Evolutionary conservation across 2,888 invertebrate species (phyloP).

Genomic region (Gortyna flavago): DNA sequence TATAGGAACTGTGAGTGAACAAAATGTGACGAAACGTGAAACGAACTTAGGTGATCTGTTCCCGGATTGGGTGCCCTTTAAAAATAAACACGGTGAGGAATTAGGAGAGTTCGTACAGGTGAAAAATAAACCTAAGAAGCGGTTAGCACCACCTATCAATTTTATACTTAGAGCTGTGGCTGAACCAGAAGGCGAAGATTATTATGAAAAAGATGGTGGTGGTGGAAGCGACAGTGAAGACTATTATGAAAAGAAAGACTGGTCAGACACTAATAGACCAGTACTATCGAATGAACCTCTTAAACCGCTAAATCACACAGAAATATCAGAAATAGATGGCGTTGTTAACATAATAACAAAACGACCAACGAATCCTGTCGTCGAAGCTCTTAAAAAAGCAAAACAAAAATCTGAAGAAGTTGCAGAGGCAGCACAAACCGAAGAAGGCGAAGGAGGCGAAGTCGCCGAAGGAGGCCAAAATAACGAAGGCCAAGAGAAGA

Average conservation of each 20-base stretch:
- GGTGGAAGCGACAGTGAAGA: conserved; percentile 82
- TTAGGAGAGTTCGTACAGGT: conserved; percentile 81
- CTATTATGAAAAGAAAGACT: conserved; percentile 84
- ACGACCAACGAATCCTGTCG: conserved; percentile 64
- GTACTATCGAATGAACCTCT: conserved; percentile 59
- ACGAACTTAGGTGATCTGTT: conserved; percentile 76
- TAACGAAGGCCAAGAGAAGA: conserved; percentile 1
- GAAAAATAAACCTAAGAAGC: conserved; percentile 80
- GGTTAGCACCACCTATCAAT: conserved; percentile 82
- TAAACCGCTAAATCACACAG: conserved; percentile 69
- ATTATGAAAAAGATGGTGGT: conserved; percentile 79
- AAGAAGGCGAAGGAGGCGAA: conserved; percentile 37
- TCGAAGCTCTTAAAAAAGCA: conserved; percentile 64
- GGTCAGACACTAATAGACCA: conserved; percentile 80
- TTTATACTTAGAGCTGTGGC: conserved; percentile 80
- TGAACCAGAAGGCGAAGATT: conserved; percentile 81
- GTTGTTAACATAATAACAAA: conserved; percentile 81
- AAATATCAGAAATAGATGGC: conserved; percentile 82
- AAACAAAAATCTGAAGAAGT: conserved; percentile 47
- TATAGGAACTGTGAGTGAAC: conserved; percentile 78
- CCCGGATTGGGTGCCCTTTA: conserved; percentile 88
- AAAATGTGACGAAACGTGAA: conserved; percentile 80
- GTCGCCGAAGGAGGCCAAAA: conserved; percentile 41
- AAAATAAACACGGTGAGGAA: conserved; percentile 84
- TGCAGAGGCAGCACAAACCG: conserved; percentile 37